Base-by-base conservation (phyloP, 1,140 invertebrate genomes). In the Laupala kohalensis region DNA sequence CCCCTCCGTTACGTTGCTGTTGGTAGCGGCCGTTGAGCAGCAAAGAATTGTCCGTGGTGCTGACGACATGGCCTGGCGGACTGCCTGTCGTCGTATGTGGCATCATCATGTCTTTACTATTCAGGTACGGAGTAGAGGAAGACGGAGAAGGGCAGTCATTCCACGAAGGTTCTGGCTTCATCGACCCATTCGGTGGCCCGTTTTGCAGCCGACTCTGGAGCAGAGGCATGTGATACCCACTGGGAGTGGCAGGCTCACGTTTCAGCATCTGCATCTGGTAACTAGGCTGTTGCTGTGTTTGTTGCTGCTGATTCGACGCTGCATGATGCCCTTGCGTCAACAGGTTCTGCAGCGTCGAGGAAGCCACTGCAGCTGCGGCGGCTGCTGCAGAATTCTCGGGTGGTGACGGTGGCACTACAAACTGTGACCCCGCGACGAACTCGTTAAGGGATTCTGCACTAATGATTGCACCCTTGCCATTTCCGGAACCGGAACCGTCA, bases 341-440 rank as follows among this genome's bases (percentile, higher is more conserved):
- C 12, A 94, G 79, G 70, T 83, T 88, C 76, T 93, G 91, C 23
- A 93, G 77, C 26, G 91, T 84, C 5, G 83, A 82, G 5, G 78
- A 76, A 0, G 77, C 76, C 9, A 76, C 76, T 4, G 78, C 76
- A 0, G 77, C 76, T 13, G 76, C 76, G 69, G 81, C 82, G n/a
- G n/a, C n/a, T n/a, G n/a, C n/a, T n/a, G n/a, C n/a, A n/a, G n/a
- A n/a, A n/a, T n/a, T n/a, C 30, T 75, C 70, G 6, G 26, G 27
- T 0, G 76, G 76, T 5, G 74, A 68, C 0, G 76, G 65, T 1
- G 69, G 37, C 9, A 85, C 23, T 85, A 87, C 6, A 88, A 89
- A 76, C 68, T 83, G 83, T 0, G 87, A 87, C 23, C 74, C 74
- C 66, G 88, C 78, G 63, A 87, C 85, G 37, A 53, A 53, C 37